phyloP scores from a whole-genome alignment of 2,113 vertebrate species.

The Prietella phreatophila region DNA sequence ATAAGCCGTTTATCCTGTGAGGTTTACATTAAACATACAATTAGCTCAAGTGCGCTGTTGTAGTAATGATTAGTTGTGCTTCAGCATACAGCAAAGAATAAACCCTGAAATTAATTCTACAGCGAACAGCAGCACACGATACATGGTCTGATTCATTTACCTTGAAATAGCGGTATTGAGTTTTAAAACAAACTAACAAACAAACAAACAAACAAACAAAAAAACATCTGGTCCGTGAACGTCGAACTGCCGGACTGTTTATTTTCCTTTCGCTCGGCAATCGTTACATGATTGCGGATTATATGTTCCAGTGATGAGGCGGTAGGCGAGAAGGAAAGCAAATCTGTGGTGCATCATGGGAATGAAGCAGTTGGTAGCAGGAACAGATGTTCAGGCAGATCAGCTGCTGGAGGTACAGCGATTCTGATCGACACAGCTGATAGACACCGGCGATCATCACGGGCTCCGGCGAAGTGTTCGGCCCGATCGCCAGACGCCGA shows the following conservation, averaged over 20 bases:
- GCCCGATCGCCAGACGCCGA: constrained; percentile 37
- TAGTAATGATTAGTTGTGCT: not conserved
- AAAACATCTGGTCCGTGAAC: constrained; percentile 43
- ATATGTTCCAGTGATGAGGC: constrained; percentile 23
- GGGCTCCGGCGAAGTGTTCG: not conserved
- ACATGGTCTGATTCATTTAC: constrained; percentile 36
- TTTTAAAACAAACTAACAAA: not conserved
- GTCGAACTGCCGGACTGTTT: constrained; percentile 36
- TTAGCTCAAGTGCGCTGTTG: not conserved
- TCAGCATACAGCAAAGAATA: not conserved
- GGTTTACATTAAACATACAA: not conserved
- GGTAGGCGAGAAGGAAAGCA: constrained; percentile 25
- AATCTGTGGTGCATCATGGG: constrained; percentile 13
- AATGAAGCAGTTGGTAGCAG: constrained; percentile 23
- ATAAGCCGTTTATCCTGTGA: not conserved
- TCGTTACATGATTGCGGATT: constrained; percentile 13
- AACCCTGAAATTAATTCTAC: constrained; percentile 13
- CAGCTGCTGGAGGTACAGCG: constrained; percentile 58
- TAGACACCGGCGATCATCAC: constrained; percentile 29
- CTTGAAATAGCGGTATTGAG: constrained; percentile 20
- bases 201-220: not conserved
- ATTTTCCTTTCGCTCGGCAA: constrained; percentile 33
- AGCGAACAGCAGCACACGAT: not conserved
- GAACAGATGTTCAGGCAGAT: constrained; percentile 42
- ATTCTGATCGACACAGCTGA: constrained; percentile 60